phyloP scores from a whole-genome alignment of 2,113 vertebrate species.

The Miniopterus natalensis region DNA sequence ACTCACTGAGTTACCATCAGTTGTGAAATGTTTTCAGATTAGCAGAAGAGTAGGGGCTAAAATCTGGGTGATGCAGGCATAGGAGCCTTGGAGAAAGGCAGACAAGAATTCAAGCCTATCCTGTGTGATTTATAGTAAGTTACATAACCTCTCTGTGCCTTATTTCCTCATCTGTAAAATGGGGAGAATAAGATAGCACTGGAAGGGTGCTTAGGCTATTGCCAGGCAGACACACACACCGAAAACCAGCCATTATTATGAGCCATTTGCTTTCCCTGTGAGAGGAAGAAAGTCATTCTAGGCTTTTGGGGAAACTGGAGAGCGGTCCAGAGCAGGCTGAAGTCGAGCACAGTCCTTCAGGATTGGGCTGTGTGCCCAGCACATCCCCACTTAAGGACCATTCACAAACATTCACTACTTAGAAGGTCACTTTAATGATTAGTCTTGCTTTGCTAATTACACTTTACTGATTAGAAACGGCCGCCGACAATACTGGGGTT shows the following conservation, averaged over 20 bases:
- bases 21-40: not conserved
- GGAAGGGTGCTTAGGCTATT: not conserved
- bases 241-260: not conserved
- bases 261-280: not conserved
- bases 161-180: conserved; percentile 11
- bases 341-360: not conserved
- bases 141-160: not conserved
- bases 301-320: not conserved
- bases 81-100: not conserved
- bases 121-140: not conserved
- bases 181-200: not conserved
- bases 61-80: not conserved
- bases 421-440: conserved; percentile 74
- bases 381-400: conserved; percentile 43
- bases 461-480: conserved; percentile 68
- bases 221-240: not conserved
- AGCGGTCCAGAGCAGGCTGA: not conserved
- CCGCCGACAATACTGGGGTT: not conserved
- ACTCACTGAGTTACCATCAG: not conserved
- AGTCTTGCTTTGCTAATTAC: conserved; percentile 74
- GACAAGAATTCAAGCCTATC: not conserved
- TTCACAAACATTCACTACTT: conserved; percentile 72
- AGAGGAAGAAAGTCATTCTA: not conserved
- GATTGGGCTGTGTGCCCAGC: conserved; percentile 58
- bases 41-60: not conserved